phyloP scores from a whole-genome alignment of 2,113 vertebrate genomes.

The Zootoca vivipara region DNA sequence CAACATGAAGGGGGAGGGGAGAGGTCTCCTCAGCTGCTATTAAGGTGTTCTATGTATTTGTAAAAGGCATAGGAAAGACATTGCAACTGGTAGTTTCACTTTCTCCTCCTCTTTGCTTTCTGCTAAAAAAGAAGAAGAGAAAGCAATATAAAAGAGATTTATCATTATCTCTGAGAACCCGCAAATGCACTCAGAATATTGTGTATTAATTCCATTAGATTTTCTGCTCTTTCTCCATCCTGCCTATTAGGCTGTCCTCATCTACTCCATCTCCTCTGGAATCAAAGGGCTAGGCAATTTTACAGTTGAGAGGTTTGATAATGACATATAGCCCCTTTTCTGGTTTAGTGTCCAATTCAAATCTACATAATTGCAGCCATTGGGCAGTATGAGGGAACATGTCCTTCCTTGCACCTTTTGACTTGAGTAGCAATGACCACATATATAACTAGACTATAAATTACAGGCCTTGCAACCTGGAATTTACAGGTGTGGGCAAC shows the following conservation, averaged over 20 bases:
- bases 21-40: not conserved
- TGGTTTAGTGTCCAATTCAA: not conserved
- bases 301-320: slow-evolving; percentile 1
- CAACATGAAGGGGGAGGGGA: not conserved
- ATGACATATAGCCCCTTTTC: not conserved
- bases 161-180: not conserved
- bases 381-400: not conserved
- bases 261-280: not conserved
- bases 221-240: not conserved
- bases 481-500: not conserved
- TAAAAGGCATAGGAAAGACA: not conserved
- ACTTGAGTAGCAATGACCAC: not conserved
- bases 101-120: not conserved
- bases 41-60: not conserved
- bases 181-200: not conserved
- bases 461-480: not conserved
- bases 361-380: not conserved
- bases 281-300: not conserved
- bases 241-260: not conserved
- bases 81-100: not conserved
- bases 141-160: not conserved
- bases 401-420: not conserved
- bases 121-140: not conserved
- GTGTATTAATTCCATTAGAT: not conserved
- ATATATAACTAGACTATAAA: not conserved